Evolutionary conservation across 1,140 invertebrate species (phyloP), one percentile per base, ranked within the genome.

Genomic region (Ceratitis capitata): DNA sequence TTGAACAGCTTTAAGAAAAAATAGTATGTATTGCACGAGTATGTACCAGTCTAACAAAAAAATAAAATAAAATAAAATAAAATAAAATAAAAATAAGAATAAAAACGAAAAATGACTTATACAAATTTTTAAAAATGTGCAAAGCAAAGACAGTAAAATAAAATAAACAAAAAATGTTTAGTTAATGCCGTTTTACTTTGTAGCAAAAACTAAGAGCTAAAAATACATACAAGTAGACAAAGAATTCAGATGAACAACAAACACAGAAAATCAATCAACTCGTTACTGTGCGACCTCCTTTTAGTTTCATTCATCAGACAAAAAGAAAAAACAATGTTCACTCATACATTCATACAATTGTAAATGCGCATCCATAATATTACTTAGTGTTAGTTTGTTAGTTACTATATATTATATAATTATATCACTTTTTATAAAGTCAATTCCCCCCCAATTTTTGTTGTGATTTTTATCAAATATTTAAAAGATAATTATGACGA

Each of bases 321-420:
- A 78, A 23, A 26, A n/a, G 51, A 69, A 39, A 32, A 42, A 45
- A n/a, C n/a, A n/a, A 47, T 45, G 35, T 78, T 78, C 42, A 78
- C 69, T 10, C 69, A 78, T 45, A 78, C 69, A 78, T 78, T 78
- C 39, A 78, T 78, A 47, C 6, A 78, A 78, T 78, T 78, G 69
- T 78, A 78, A 78, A 78, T 26, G n/a, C 69, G 39, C 69, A 78
- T 78, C 69, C 69, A 32, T 78, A 78, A 35, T 26, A 23, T 29
- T 64, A 19, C 32, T 9, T 78, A 78, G 69, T 45, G 39, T 45
- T 78, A 78, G 69, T 78, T 78, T 45, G 39, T 78, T 78, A 78
- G 69, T 78, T 45, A 78, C 42, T 78, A 78, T 39, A 19, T 39
- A 39, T 19, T 74, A 42, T 74, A 39, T 78, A 78, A 47, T 78